Evolutionary conservation across 1,140 invertebrate species (phyloP), one percentile per base, ranked within the genome.

Genomic region (Carposina sasakii): DNA sequence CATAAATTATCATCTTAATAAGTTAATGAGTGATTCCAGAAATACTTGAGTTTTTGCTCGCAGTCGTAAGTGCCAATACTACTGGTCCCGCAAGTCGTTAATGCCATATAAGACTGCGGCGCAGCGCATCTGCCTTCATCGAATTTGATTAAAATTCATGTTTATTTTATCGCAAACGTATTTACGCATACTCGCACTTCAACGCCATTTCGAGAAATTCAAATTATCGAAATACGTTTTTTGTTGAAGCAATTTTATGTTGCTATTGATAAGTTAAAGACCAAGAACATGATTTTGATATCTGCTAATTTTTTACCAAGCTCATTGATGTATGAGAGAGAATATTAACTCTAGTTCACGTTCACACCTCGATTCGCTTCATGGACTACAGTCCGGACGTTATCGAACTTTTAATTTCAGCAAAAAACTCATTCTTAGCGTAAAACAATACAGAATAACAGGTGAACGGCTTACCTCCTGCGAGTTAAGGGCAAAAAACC

Each of bases 1-100:
- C 71, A 81, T 84, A 81, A 78, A 84, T 81, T 81, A 81, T 73
- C 76, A 84, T 81, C 73, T 72, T 81, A 81, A 84, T 81, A 81
- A 81, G 71, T 79, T 75, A 81, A 81, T 78, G 81, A 78, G 75
- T 78, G 69, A 77, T 78, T 74, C 74, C 67, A 66, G 51, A 66
- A 72, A 83, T 81, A 68, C 64, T 65, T 73, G 33, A 43, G 63
- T 79, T 83, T 81, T 81, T 76, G 57, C 53, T 39, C 17, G 52
- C 42, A 37, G 19, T 51, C 48, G 42, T 57, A 63, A 60, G 76
- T 73, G 66, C 54, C 64, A 61, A 53, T 55, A 63, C 40, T 62
- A 54, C 59, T 45, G 62, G 59, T 45, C 60, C 54, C 63, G 71
- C 67, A 22, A 52, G 28, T 67, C 68, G 79, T 68, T 81, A 71